Evolutionary conservation across 2,888 invertebrate genomes (phyloP).

Genomic region (Meghimatium bilineatum): DNA sequence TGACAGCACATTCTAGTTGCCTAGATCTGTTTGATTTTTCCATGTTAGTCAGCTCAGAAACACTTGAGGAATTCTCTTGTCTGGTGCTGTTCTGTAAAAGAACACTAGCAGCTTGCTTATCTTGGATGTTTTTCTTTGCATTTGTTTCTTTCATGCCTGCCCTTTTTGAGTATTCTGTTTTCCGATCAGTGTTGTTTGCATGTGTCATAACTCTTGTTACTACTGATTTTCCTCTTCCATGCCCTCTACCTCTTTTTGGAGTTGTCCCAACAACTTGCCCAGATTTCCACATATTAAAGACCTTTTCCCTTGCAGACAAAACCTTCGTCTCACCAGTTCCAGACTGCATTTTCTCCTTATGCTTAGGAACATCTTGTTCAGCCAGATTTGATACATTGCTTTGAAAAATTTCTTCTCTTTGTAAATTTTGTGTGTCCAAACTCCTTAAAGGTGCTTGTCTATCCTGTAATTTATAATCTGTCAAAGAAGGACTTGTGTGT

Average conservation of each 20-base stretch:
- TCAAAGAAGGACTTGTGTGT: neutral
- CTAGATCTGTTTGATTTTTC: neutral
- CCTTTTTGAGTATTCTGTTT: neutral
- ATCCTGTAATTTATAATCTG: neutral
- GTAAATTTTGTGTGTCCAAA: neutral
- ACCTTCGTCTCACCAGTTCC: neutral
- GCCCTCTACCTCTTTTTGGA: neutral
- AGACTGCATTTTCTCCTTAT: neutral
- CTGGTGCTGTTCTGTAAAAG: neutral
- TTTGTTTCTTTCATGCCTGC: neutral
- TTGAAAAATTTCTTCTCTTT: neutral
- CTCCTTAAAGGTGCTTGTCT: neutral
- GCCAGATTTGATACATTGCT: neutral
- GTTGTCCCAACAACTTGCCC: conserved; percentile 41
- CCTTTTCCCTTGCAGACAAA: conserved; percentile 39
- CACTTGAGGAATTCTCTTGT: neutral
- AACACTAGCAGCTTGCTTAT: neutral
- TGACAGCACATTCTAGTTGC: neutral
- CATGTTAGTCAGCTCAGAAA: neutral
- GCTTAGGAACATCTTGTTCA: neutral
- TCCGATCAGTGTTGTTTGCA: neutral
- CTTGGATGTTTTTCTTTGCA: neutral
- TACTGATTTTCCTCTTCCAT: neutral
- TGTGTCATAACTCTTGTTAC: neutral
- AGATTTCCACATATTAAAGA: conserved; percentile 40